Percentiles rank a stretch among this genome's conserved stretches.
Conservation (phyloP, 2,888 invertebrate species). For the Graphium colonna region DNA sequence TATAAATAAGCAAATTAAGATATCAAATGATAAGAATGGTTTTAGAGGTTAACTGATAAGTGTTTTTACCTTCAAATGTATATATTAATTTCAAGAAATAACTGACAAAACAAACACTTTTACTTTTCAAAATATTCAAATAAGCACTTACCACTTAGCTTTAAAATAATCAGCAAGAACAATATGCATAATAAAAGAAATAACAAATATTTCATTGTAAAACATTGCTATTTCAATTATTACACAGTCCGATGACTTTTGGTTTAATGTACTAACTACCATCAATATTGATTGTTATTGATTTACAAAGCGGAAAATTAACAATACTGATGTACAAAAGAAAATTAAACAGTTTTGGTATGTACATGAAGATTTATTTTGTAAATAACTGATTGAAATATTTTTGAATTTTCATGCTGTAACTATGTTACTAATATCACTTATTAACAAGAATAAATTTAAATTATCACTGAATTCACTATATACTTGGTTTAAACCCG, state of each 20-base stretch:
- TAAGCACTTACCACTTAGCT: conserved; percentile 9
- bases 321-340: not conserved
- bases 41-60: no score
- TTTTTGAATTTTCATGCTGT: conserved; percentile 2
- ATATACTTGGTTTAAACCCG: no score
- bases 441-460: no score
- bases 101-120: no score
- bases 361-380: conserved; percentile 18
- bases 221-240: conserved; percentile 23
- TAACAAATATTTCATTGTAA: conserved; percentile 23
- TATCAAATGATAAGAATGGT: no score
- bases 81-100: no score
- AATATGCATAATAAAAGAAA: conserved; percentile 9
- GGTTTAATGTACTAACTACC: not conserved
- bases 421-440: no score
- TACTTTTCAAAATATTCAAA: not conserved
- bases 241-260: not conserved
- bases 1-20: no score
- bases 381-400: conserved; percentile 15
- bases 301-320: conserved; percentile 16
- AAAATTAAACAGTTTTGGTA: conserved; percentile 7
- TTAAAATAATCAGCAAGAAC: not conserved
- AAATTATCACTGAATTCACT: no score
- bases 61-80: no score
- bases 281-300: conserved; percentile 6